Evolutionary conservation across 1,140 invertebrate species (phyloP), one percentile per base, ranked within the genome.

Genomic region (Adelges cooleyi): DNA sequence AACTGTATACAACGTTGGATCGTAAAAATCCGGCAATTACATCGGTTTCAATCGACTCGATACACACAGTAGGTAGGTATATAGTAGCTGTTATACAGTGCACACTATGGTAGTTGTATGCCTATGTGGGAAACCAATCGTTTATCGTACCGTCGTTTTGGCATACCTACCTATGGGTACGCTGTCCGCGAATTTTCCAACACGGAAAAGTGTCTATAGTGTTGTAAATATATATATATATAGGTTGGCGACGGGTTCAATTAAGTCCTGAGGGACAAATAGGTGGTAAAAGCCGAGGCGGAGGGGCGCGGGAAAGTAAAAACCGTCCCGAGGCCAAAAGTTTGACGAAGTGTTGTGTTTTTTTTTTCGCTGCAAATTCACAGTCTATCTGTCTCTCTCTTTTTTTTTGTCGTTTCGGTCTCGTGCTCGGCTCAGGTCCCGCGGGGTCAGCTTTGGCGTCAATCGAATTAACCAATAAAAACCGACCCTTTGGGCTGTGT

Each of bases 381-480:
- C 13, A 6, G 6, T 36, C 29, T 36, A 1, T n/a, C 36, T 5
- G 33, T 38, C n/a, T 22, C 38, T 38, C n/a, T n/a, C n/a, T n/a
- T n/a, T n/a, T n/a, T n/a, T n/a, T n/a, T n/a, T n/a, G n/a, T n/a
- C n/a, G n/a, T n/a, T n/a, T n/a, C n/a, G 29, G 29, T 33, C 11
- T 25, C 38, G 15, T n/a, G 52, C n/a, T 17, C 18, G n/a, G 23
- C 50, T 2, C 1, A 22, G 42, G 56, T 62, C 56, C 56, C 56
- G 56, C 56, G 56, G 42, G 56, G 56, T 62, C 42, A 25, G 29
- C 56, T 11, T 6, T 11, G 42, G 10, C 40, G n/a, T 42, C 56
- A 62, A 62, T 62, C 25, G 56, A 62, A 48, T 62, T 62, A 62
- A 48, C 56, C 56, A 62, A 62, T 62, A 48, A 62, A 62, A 62